Evolutionary conservation across 2,888 invertebrate genomes (phyloP).

Genomic region (Ennomos erosarius): DNA sequence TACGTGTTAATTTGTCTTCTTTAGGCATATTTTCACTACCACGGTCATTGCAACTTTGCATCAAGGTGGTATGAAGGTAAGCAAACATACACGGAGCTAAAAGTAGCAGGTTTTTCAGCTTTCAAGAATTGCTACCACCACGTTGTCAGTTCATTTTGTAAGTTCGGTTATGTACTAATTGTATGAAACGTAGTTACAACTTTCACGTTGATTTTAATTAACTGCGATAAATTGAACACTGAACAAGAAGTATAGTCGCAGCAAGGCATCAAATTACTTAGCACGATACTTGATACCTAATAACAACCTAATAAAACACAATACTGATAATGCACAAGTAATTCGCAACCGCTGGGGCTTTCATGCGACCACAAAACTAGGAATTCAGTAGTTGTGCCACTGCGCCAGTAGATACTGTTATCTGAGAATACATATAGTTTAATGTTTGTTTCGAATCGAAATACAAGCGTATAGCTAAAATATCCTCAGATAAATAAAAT

Average conservation of each 20-base stretch:
- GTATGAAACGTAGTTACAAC: too few species aligned
- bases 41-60: too few species aligned
- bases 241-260: slow-evolving; percentile 9
- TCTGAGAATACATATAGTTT: slow-evolving; percentile 24
- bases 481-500: too few species aligned
- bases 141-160: too few species aligned
- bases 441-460: slow-evolving; percentile 20
- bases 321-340: slow-evolving; percentile 27
- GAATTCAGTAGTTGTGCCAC: slow-evolving; percentile 24
- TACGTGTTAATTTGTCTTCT: too few species aligned
- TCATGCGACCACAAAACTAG: slow-evolving; percentile 36
- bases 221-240: slow-evolving; percentile 4
- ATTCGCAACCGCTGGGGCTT: slow-evolving; percentile 31
- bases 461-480: neutral
- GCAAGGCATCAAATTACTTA: slow-evolving; percentile 20
- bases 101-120: too few species aligned
- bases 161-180: too few species aligned
- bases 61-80: too few species aligned
- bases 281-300: slow-evolving; percentile 20
- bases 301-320: slow-evolving; percentile 24
- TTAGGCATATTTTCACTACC: too few species aligned
- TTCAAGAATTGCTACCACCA: too few species aligned
- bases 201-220: neutral
- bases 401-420: slow-evolving; percentile 27
- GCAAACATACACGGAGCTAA: too few species aligned